Evolutionary conservation across 2,888 invertebrate genomes (phyloP), one percentile per base, ranked within the genome.

Genomic region (Chymomyza caudatula): DNA sequence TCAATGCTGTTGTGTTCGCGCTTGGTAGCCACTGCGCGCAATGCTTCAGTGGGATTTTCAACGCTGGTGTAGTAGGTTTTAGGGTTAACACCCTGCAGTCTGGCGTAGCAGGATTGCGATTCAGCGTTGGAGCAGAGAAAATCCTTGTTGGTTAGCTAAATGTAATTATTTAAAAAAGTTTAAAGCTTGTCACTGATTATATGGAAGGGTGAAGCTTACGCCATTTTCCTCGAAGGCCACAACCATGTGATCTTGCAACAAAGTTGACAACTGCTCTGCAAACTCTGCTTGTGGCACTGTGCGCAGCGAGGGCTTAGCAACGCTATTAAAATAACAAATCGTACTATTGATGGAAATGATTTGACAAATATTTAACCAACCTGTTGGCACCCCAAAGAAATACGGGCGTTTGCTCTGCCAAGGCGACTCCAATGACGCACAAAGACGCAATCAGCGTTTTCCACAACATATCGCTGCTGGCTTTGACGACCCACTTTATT

Each of bases 31-130:
- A 93, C 78, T 25, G 91, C 89, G 72, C 92, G 91, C 43, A 95
- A 78, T 0, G 92, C 92, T 1, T 90, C 89, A 11, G 93, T 67
- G 0, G 95, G 92, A 66, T 92, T 91, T 52, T 93, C 91, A 0
- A 95, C 95, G 19, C 92, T 92, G 6, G 94, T 92, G 59, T 94
- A 89, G 85, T 94, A 95, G 1, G 92, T 89, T 20, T 89, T 88
- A 5, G 88, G 87, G 62, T 87, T 78, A 2, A 91, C 81, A 44
- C 88, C 84, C 44, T 90, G 88, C 63, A 92, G 79, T 60, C 90
- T 85, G 6, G 87, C 82, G 74, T 90, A 92, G 67, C 91, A 90
- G 4, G 89, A 88, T 53, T 89, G 84, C 13, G 90, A 88, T 44
- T 72, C 67, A 2, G 78, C 71, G 76, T 91, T 90, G 44, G 89